phyloP scores from a whole-genome alignment of 2,888 invertebrate species.

The Lagria hirta region DNA sequence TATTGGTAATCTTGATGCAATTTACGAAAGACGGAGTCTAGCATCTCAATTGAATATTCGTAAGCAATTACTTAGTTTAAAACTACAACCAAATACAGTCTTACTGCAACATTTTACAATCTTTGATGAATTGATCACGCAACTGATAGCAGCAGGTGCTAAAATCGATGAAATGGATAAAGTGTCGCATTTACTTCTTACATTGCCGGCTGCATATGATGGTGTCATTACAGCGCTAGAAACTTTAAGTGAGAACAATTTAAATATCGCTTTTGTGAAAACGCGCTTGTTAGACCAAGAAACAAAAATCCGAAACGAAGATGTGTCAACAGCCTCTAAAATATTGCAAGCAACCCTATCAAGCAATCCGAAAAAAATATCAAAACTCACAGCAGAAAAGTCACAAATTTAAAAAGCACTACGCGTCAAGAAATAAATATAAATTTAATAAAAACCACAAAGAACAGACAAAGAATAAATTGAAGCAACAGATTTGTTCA shows the following conservation, averaged over 20 bases:
- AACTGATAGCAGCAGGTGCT: constrained; percentile 44
- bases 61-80: constrained; percentile 34
- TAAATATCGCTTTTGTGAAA: constrained; percentile 46
- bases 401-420: not conserved
- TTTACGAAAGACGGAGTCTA: constrained; percentile 28
- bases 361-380: not conserved
- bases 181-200: constrained; percentile 44
- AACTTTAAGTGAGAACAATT: constrained; percentile 41
- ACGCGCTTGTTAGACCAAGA: constrained; percentile 33
- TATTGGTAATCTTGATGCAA: constrained; percentile 10
- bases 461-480: constrained; percentile 1
- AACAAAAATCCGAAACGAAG: constrained; percentile 25
- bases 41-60: constrained; percentile 36
- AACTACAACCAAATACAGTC: constrained; percentile 28
- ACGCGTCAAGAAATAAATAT: not conserved
- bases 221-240: constrained; percentile 48
- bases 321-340: constrained; percentile 4
- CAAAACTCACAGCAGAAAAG: not conserved
- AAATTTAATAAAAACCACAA: not conserved
- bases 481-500: constrained; percentile 33
- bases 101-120: constrained; percentile 38
- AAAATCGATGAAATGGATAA: constrained; percentile 46
- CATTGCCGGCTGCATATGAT: constrained; percentile 45
- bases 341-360: not conserved
- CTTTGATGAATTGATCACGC: constrained; percentile 45